Evolutionary conservation across 2,797 vertebrate species (phyloP), one percentile per base, ranked within the genome.

Genomic region (Cirrhinus mrigala): DNA sequence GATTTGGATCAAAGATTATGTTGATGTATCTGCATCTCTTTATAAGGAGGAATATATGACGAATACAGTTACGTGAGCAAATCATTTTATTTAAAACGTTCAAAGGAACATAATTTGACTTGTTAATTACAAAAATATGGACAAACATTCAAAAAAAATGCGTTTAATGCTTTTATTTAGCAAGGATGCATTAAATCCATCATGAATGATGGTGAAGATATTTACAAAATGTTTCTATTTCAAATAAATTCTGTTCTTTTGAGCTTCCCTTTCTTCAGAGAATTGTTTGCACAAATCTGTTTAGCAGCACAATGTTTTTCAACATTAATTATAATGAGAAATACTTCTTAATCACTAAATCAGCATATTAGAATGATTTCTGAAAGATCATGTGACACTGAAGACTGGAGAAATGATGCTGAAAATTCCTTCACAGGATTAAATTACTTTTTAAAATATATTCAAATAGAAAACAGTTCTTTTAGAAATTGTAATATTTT

Each of bases 31-130:
- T 60, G 40, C 20, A 40, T 40, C 66, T 22, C 33, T 70, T 44
- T 44, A 40, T 70, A 27, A 40, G n/a, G 56, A 78, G 27, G 14
- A 62, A 44, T 78, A 58, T 11, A 27, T 78, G 37, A 62, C 1
- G 15, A 78, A 44, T 20, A 78, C 37, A 46, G 33, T 60, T 44
- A 60, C 3, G 56, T 62, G 2, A 62, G 56, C n/a, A 78, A 78
- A 62, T 78, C 2, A 27, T 60, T 78, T 79, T 12, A 79, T 62
- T 62, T 62, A 46, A 79, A 62, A 29, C 3, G 46, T 46, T 46
- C 2, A 62, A 46, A 62, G n/a, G 7, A 12, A 62, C 37, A 46
- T 62, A 3, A 46, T 62, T 74, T 74, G 8, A 74, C 24, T 29
- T 50, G 20, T 50, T 50, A 74, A 14, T 74, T 74, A 74, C 20